Evolutionary conservation across 92 coral and sea anemone species (phyloP).

Genomic region (Ricordea florida): DNA sequence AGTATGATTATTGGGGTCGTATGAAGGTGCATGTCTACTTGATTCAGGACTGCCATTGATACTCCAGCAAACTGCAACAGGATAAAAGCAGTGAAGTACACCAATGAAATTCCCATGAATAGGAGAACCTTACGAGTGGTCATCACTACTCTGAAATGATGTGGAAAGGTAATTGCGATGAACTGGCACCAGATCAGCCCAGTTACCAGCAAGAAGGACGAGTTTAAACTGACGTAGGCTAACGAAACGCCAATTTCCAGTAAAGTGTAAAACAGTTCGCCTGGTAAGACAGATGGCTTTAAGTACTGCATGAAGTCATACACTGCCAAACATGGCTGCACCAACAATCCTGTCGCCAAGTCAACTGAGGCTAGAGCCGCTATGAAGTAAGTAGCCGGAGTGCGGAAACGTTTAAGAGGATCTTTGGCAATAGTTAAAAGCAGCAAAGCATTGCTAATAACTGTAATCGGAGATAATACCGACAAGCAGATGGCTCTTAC

Average conservation of each 20-base stretch:
- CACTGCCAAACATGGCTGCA: constrained; percentile 21
- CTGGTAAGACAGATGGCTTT: neutral
- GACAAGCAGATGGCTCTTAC: constrained; percentile 5
- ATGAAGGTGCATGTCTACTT: constrained; percentile 66
- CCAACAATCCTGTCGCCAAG: neutral
- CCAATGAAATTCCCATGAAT: constrained; percentile 17
- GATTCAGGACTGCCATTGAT: neutral
- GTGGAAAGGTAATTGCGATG: constrained; percentile 60
- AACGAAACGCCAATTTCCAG: neutral
- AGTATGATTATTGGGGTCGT: constrained; percentile 32
- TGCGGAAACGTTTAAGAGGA: constrained; percentile 48
- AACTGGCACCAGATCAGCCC: constrained; percentile 59
- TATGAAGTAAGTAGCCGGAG: constrained; percentile 44
- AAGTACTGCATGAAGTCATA: neutral
- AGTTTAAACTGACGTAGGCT: constrained; percentile 57
- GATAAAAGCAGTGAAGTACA: constrained; percentile 52
- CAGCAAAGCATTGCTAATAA: constrained; percentile 21
- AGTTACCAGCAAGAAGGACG: constrained; percentile 64
- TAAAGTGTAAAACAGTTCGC: constrained; percentile 3
- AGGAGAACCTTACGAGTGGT: constrained; percentile 37
- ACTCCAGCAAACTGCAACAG: constrained; percentile 50
- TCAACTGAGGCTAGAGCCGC: constrained; percentile 44
- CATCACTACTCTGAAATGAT: constrained; percentile 49
- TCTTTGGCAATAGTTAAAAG: constrained; percentile 27
- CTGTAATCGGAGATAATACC: constrained; percentile 40